A percentile compares a stretch with the other conserved stretches of the same genome.
These are phyloP conservation scores for Crotalus viridis DNA, from an alignment of 2,113 vertebrate species.

Conservation along the genomic window DNA sequence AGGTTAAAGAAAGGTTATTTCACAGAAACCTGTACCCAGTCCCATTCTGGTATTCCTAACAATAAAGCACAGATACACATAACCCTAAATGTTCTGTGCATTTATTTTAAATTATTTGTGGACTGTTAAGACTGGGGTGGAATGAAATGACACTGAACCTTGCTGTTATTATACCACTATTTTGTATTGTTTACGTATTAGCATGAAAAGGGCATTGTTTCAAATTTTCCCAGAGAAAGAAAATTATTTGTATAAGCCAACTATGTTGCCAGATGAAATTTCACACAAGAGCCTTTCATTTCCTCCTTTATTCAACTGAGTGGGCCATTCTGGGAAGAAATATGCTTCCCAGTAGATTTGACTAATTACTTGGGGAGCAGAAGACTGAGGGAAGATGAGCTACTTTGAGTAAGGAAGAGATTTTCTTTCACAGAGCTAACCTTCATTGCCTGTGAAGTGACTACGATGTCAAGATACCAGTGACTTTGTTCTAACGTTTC, in stretches of 20 bases:
- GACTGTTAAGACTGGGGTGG: background rate
- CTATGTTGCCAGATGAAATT: background rate
- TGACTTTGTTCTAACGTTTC: constrained; percentile 1
- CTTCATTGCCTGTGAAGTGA: background rate
- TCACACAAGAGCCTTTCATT: constrained; percentile 22
- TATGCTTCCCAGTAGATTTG: background rate
- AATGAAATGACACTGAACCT: background rate
- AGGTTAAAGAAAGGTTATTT: background rate
- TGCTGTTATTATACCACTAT: background rate
- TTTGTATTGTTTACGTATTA: constrained; percentile 17
- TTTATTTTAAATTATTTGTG: background rate
- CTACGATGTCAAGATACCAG: background rate
- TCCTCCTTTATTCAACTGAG: background rate
- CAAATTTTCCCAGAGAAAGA: constrained; percentile 4
- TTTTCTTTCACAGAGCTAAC: constrained; percentile 20
- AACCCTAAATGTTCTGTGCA: background rate
- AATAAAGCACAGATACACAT: background rate
- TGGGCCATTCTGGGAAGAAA: constrained; percentile 4
- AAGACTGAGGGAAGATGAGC: background rate
- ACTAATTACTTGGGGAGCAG: background rate
- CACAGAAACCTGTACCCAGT: background rate
- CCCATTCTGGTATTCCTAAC: background rate
- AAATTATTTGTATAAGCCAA: constrained; percentile 17
- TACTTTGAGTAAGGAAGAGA: background rate
- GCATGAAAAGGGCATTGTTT: background rate